A percentile compares a stretch with the other conserved stretches of the same genome.
Conservation (phyloP, 2,888 invertebrate species). For the Orthonevra nobilis region DNA sequence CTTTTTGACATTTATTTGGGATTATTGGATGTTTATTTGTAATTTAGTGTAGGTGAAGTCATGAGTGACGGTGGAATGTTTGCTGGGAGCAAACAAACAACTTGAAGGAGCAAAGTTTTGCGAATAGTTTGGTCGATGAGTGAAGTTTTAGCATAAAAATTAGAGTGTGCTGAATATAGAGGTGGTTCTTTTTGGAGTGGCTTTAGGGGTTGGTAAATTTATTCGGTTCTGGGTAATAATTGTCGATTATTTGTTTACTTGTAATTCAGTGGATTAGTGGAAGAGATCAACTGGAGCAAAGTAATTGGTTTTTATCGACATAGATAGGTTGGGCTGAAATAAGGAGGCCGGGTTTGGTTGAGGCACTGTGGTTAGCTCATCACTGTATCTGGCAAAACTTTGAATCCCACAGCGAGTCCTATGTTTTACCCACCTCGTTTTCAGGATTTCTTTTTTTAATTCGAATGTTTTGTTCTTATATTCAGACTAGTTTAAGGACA, state of each 20-base stretch:
- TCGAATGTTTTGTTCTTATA: no score
- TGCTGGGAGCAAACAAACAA: constrained; percentile 37
- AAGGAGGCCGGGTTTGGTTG: no score
- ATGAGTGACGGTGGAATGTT: constrained; percentile 63
- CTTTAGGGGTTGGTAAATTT: background rate
- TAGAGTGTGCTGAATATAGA: background rate
- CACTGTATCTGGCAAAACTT: no score
- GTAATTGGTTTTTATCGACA: no score
- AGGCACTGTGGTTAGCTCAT: no score
- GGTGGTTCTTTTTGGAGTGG: no score
- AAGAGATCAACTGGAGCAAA: background rate
- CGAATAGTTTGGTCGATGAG: constrained; percentile 6
- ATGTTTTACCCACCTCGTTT: no score
- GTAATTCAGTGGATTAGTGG: background rate
- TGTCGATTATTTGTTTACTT: constrained; percentile 28
- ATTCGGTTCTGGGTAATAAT: constrained; percentile 35
- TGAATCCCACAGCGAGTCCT: no score
- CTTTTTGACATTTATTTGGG: constrained; percentile 70
- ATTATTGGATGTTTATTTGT: constrained; percentile 70
- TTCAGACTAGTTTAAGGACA: no score
- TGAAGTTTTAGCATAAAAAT: constrained; percentile 44
- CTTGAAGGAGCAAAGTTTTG: background rate
- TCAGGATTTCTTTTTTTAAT: no score
- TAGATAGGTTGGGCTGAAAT: no score
- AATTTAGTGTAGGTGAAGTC: constrained; percentile 70